Evolutionary conservation across 2,797 vertebrate genomes (phyloP).

Genomic region (Rhyacichthys aspro): DNA sequence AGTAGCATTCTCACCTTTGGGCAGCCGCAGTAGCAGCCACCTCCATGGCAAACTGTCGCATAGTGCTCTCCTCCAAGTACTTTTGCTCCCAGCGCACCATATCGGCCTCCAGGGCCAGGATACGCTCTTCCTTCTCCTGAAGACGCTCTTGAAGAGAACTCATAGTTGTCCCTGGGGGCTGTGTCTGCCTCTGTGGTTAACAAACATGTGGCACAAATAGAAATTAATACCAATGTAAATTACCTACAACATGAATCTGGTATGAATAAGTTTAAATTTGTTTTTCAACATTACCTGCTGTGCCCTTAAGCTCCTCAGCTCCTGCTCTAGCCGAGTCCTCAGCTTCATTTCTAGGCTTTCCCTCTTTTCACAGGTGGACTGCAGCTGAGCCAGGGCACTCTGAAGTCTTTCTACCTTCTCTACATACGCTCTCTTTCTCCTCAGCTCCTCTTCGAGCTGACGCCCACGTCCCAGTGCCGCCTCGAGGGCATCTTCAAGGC

Average conservation of each 20-base stretch:
- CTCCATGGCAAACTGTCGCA: slow-evolving; percentile 99
- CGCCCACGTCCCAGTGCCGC: slow-evolving; percentile 84
- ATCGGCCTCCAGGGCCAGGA: slow-evolving; percentile 94
- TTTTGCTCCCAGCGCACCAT: slow-evolving; percentile 99
- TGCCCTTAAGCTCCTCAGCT: slow-evolving; percentile 91
- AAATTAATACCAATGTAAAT: not conserved
- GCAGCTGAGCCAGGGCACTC: slow-evolving; percentile 93
- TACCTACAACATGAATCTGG: too few relatives aligned
- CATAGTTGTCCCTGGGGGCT: slow-evolving; percentile 57
- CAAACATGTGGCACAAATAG: not conserved
- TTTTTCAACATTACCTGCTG: slow-evolving; percentile 91
- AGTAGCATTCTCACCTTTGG: slow-evolving; percentile 77
- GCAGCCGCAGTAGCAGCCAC: slow-evolving; percentile 94
- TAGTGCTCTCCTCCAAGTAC: slow-evolving; percentile 96
- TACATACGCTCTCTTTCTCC: slow-evolving; percentile 92
- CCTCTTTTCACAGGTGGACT: slow-evolving; percentile 94
- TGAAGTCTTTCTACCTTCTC: slow-evolving; percentile 96
- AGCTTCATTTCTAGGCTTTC: slow-evolving; percentile 93
- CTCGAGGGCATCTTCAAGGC: slow-evolving; percentile 89
- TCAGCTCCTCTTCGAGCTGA: slow-evolving; percentile 89
- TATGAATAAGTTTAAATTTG: too few relatives aligned
- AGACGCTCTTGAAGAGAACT: slow-evolving; percentile 88
- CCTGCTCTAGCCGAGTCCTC: slow-evolving; percentile 92
- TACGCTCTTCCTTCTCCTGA: slow-evolving; percentile 93
- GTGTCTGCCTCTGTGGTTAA: slow-evolving; percentile 71